Conservation (phyloP, 2,888 invertebrate genomes). For the Aleiodes alternator region DNA sequence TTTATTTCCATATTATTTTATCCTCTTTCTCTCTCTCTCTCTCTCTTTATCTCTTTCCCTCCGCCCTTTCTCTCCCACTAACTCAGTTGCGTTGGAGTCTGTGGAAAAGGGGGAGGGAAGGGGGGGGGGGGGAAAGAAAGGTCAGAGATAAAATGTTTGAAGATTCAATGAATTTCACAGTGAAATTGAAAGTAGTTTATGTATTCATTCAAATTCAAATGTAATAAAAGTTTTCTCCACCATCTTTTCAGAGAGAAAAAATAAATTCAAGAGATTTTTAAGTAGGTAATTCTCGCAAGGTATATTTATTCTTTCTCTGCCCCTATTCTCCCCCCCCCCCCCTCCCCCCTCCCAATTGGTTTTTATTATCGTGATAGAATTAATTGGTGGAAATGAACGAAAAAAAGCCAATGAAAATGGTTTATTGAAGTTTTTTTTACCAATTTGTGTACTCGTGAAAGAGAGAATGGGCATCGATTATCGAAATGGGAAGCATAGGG, state of each 20-base stretch:
- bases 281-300: neutral
- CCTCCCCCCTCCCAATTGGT: conserved; percentile 46
- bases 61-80: neutral
- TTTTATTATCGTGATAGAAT: conserved; percentile 15
- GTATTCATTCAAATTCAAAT: conserved; percentile 31
- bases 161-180: neutral
- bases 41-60: neutral
- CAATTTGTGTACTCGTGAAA: neutral
- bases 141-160: conserved; percentile 11
- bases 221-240: conserved; percentile 22
- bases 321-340: neutral
- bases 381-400: conserved; percentile 4
- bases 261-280: conserved; percentile 18
- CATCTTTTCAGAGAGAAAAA: neutral
- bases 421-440: no score
- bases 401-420: neutral
- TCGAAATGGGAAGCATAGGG: conserved; percentile 48
- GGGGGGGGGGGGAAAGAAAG: neutral
- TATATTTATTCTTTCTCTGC: neutral
- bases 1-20: conserved; percentile 18
- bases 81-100: neutral
- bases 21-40: conserved; percentile 10
- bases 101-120: neutral
- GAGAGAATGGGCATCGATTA: conserved; percentile 59
- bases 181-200: conserved; percentile 22